Evolutionary conservation across 2,888 invertebrate species (phyloP), one percentile per base, ranked within the genome.

Genomic region (Agonopterix arenella): DNA sequence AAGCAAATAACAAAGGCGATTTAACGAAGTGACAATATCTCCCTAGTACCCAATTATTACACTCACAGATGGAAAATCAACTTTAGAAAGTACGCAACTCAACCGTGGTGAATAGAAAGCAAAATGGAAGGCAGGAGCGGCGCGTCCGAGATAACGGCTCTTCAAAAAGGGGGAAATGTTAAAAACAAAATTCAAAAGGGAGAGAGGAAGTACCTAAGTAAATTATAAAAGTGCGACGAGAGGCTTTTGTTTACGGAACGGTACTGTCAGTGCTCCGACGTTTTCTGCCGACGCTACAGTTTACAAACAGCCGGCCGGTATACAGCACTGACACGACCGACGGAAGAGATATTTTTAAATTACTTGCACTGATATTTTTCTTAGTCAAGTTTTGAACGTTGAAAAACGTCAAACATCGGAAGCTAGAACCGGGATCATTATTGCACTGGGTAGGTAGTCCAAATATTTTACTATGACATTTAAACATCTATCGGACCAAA

Each of bases 111-210:
- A 77, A 80, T 74, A 67, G 71, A 72, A 73, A 73, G 62, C 70
- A 69, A 74, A 81, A 78, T 73, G 75, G 52, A 68, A 73, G 71
- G 71, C 72, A 70, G 68, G 63, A 67, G 64, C 62, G 62, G 64
- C 8, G 43, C 63, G 67, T 69, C 70, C 72, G 66, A 76, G 81
- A 84, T 81, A 84, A 78, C 79, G 64, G 71, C 73, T 66, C 76
- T 74, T 80, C 76, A 79, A 81, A 79, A 76, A 73, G 71, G 69
- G 46, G 71, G 64, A 73, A 77, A 76, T 70, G 73, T 71, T 74
- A 73, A 79, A 80, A 80, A 77, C 76, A 75, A 78, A 73, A 77
- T 81, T 81, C 75, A 75, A 78, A 80, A 79, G 76, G 74, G 68
- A 76, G 70, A 70, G 68, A 69, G 74, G 70, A 73, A 75, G 72